Evolutionary conservation across 2,888 invertebrate species (phyloP), one percentile per base, ranked within the genome.

Genomic region (Automeris io): DNA sequence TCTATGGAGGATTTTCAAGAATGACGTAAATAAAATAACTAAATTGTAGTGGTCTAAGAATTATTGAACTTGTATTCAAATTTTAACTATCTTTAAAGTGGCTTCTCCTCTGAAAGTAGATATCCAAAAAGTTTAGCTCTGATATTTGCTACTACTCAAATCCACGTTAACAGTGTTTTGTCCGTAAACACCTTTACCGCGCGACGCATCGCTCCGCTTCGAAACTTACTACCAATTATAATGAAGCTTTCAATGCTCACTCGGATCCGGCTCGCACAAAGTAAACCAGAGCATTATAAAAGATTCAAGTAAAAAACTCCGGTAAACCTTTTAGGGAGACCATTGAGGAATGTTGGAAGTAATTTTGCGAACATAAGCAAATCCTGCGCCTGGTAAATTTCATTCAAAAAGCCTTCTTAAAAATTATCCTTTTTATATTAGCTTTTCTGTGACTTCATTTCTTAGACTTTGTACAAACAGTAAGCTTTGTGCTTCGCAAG

Each of bases 221-320:
- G 22, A 40, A 41, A 46, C 22, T 42, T 43, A 47, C 42, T 39
- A 33, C 47, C 44, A 45, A 46, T 47, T 47, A 44, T 35, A 46
- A 42, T 33, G 43, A 29, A 29, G 13, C 29, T 5, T 29, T n/a
- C 29, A 29, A 29, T 29, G 16, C 29, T 29, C 29, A 29, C 16
- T 29, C 29, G 29, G n/a, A 29, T 29, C 29, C 29, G 29, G 29
- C 16, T 16, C 16, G 29, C 29, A 29, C 29, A 29, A 29, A 29
- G 29, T 29, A 29, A 29, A 16, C 16, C 16, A 16, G 29, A 16
- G 16, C 16, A 29, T 29, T 29, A 29, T 29, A 29, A 16, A 29
- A 29, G 29, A 29, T 29, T 29, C 29, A 5, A 29, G 29, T 9
- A 16, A 29, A 29, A 29, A 29, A 29, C 29, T 29, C 16, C 16